Conservation (phyloP, 2,888 invertebrate species). For the Ochropleura leucogaster region DNA sequence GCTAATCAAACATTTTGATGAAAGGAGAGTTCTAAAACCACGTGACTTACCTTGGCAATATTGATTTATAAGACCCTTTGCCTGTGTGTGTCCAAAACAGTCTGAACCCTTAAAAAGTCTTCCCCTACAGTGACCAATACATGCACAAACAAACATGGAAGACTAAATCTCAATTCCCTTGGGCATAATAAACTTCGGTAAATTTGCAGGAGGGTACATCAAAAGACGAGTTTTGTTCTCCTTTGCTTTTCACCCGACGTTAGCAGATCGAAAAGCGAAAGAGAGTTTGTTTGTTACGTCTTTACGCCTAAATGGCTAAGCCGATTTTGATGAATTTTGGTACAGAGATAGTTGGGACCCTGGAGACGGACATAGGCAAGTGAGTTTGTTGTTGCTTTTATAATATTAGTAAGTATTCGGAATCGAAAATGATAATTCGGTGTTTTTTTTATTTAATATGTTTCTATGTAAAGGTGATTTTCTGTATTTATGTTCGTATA, state of each 20-base stretch:
- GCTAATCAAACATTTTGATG: neutral
- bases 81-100: neutral
- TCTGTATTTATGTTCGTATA: no score
- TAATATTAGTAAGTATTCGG: no score
- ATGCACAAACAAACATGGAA: neutral
- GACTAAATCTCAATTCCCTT: constrained; percentile 9
- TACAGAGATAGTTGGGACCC: no score
- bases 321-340: no score
- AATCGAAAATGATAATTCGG: no score
- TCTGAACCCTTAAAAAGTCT: neutral
- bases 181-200: neutral
- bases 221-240: neutral
- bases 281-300: no score
- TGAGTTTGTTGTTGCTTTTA: no score
- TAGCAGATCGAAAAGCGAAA: no score
- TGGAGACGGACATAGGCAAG: no score
- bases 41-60: neutral
- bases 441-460: no score
- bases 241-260: neutral
- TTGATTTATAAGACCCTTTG: neutral
- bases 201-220: neutral
- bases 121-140: constrained; percentile 3
- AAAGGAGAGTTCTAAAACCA: neutral
- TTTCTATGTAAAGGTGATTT: no score
- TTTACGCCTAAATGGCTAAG: no score